Base-by-base conservation (phyloP, 2,888 invertebrate species). In the Oxyscelio sp. region DNA sequence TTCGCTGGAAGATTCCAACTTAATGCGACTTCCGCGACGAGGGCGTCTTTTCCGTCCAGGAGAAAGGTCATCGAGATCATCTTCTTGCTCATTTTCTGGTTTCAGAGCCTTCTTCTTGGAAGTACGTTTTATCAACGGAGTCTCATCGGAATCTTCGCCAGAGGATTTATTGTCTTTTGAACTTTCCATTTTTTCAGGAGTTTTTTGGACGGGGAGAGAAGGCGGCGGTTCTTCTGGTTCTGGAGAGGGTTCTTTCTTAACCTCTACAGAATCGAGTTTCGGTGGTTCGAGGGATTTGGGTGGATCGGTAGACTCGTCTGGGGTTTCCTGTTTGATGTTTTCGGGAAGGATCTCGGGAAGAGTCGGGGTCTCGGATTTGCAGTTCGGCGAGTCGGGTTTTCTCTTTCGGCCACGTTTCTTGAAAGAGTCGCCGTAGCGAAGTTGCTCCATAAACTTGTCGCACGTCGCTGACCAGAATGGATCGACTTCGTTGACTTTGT, bases 391-490 rank as follows among this genome's bases (percentile, higher is more conserved):
- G 90, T 95, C 94, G 38, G 88, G 82, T 79, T 95, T 95, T 94
- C 95, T 96, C 93, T 95, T 95, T 17, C 95, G 94, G 0, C 94
- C 93, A 82, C 95, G 95, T 91, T 96, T 96, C 92, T 96, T 96
- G 63, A 95, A 95, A 68, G 94, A 95, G 54, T 93, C 92, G 50
- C 96, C 95, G 85, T 93, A 95, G 93, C 96, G 96, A 54, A 97
- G 94, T 93, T 97, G 97, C 92, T 97, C 97, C 94, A 97, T 96
- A 92, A 97, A 97, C 94, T 95, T 96, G 93, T 97, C 97, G 94
- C 97, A 97, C 17, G 97, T 96, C 90, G 95, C 96, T 61, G 95
- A 95, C 96, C 97, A 97, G 90, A 95, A 94, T 68, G 95, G 93
- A 90, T 95, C 95, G 15, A 92, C 90, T 83, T 91, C 94, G 70